Evolutionary conservation across 2,113 vertebrate genomes (phyloP).

Genomic region (Azemiops feae): DNA sequence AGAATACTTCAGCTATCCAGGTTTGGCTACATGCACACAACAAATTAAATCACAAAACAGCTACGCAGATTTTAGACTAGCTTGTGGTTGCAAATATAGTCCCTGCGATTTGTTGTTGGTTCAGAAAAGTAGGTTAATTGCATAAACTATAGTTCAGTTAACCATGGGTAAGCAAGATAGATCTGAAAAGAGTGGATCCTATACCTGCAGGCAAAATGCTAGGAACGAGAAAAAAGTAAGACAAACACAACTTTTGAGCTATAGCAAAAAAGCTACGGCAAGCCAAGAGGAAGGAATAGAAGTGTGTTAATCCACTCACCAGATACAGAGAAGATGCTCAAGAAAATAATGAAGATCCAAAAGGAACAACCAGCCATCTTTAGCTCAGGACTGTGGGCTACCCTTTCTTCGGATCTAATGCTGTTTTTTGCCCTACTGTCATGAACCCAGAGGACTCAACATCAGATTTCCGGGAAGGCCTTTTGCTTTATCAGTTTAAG

Average conservation of each 20-base stretch:
- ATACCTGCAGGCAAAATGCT: neutral
- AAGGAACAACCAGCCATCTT: neutral
- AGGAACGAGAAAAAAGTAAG: neutral
- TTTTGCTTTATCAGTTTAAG: neutral
- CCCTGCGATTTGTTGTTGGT: neutral
- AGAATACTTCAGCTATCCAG: neutral
- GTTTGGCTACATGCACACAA: neutral
- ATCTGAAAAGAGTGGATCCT: neutral
- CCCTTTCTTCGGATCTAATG: too few relatives aligned
- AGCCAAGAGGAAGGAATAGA: neutral
- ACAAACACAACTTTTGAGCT: neutral
- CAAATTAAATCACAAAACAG: neutral
- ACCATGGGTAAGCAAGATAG: neutral
- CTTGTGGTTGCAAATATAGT: neutral
- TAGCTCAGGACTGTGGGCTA: too few relatives aligned
- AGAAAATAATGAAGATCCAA: conserved; percentile 8
- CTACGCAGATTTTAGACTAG: neutral
- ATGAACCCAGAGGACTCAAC: too few relatives aligned
- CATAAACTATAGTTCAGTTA: neutral
- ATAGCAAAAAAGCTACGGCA: neutral
- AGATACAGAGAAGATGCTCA: neutral
- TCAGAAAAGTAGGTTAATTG: neutral
- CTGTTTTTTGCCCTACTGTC: neutral
- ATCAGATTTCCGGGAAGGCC: neutral
- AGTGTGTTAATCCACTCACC: conserved; percentile 44